phyloP scores from a whole-genome alignment of 2,888 invertebrate species.

The Nemoura dubitans region DNA sequence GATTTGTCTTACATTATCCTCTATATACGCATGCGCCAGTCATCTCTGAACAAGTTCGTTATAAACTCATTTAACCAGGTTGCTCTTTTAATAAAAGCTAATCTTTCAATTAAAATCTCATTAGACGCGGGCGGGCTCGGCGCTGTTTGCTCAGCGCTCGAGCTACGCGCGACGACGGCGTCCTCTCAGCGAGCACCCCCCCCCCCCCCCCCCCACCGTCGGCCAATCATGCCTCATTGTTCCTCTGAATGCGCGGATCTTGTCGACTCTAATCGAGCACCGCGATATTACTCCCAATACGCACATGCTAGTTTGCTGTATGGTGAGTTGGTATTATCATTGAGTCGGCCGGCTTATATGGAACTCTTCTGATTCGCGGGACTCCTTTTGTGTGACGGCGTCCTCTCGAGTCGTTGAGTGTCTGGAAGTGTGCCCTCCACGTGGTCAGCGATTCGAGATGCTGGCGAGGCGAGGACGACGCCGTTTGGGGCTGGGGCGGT shows the following conservation, averaged over 20 bases:
- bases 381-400: slow-evolving; percentile 1
- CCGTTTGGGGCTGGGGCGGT: too few species aligned
- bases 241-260: neutral
- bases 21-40: neutral
- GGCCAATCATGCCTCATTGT: neutral
- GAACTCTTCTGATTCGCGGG: neutral
- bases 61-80: slow-evolving; percentile 14
- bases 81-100: slow-evolving; percentile 31
- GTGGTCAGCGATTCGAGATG: too few species aligned
- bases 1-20: too few species aligned
- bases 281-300: neutral
- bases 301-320: too few species aligned
- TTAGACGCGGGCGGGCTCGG: neutral
- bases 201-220: too few species aligned
- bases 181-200: neutral
- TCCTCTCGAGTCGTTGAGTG: neutral
- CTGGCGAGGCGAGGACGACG: too few species aligned
- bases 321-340: too few species aligned
- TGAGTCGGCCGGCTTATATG: neutral
- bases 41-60: neutral
- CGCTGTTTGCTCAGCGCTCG: neutral
- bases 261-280: neutral
- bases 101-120: slow-evolving; percentile 36
- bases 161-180: neutral
- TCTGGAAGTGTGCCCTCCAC: neutral